Conservation (phyloP, 2,113 vertebrate species). For the Microcebus griseorufus region DNA sequence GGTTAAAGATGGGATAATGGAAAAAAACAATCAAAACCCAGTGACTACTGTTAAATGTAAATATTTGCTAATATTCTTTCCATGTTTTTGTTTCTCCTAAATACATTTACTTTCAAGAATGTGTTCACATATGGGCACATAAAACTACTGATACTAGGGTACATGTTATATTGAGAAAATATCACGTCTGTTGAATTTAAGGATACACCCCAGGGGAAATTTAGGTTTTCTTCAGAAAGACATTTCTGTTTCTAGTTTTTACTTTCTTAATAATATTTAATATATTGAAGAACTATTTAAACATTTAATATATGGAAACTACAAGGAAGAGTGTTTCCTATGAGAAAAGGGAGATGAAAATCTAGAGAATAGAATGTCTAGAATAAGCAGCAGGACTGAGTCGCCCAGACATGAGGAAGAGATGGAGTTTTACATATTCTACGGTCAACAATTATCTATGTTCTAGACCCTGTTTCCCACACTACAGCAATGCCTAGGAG, state of each 20-base stretch:
- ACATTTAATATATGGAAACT: not conserved
- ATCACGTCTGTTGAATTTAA: slow-evolving; percentile 18
- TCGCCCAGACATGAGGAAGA: not conserved
- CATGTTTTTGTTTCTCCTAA: not conserved
- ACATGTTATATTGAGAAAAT: not conserved
- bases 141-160: not conserved
- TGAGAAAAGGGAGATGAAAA: not conserved
- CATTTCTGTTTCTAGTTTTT: not conserved
- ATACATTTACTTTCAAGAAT: not conserved
- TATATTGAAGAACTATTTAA: slow-evolving; percentile 9
- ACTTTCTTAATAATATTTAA: slow-evolving; percentile 35
- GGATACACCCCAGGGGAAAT: not conserved
- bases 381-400: not conserved
- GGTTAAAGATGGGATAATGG: not conserved
- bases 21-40: not conserved
- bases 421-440: not conserved
- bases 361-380: not conserved
- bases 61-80: not conserved
- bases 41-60: not conserved
- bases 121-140: not conserved
- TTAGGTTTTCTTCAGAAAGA: not conserved
- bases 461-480: not conserved
- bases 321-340: not conserved
- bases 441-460: not conserved
- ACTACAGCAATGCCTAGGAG: not conserved